Base-by-base conservation (phyloP, 2,797 vertebrate species). In the Pelobates cultripes region DNA sequence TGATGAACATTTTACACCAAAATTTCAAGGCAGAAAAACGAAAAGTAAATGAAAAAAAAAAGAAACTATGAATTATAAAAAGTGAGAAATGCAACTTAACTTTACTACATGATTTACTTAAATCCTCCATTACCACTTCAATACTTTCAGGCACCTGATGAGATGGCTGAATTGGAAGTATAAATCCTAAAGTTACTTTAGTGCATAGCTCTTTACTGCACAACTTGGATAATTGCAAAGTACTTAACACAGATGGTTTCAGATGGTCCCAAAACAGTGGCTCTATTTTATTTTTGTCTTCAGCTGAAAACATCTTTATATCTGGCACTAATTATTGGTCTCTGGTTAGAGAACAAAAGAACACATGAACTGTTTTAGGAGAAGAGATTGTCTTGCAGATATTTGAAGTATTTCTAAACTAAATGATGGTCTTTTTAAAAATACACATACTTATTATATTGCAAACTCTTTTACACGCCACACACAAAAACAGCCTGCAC, bases 281-380 rank as follows among this genome's bases (percentile, higher is more conserved):
- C 77, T 79, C 55, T 71, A 47, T 63, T 83, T 83, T 83, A 83
- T 83, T 83, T 83, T 83, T 61, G 81, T 83, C 81, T 83, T 78
- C 81, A 43, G 81, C 76, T 75, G 66, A 83, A 83, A 83, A 83
- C 81, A 83, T 74, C 81, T 83, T 79, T 83, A 75, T 83, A 75
- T 83, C 79, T 83, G 81, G 77, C 81, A 79, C 55, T 83, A 83
- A 83, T 83, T 83, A 79, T 78, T 79, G 81, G 81, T 73, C 77
- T 75, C 14, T 40, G 43, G 57, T 47, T 55, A 77, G 13, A 71
- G 53, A 83, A 79, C 81, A 75, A 79, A 83, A 47, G 77, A 79
- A 79, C 71, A 79, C 68, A 71, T 40, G 61, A 76, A 70, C 80
- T 43, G 43, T 42, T 55, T 70, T 71, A 71, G 45, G 17, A 73